phyloP scores from a whole-genome alignment of 92 coral and sea anemone genomes.

The Porites lobata region DNA sequence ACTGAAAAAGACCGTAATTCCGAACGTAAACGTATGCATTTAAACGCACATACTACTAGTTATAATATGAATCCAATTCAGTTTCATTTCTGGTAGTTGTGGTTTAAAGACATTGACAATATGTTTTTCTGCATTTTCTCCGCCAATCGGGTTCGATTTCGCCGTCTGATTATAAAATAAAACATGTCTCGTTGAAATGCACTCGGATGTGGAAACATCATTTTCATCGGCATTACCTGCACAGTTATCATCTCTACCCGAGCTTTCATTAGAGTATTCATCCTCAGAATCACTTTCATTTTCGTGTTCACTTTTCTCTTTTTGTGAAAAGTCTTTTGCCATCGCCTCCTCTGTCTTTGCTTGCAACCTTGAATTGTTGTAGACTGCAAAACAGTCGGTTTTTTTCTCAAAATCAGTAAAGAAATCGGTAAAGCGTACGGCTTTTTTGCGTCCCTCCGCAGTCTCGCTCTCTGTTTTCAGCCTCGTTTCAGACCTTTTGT shows the following conservation, averaged over 20 bases:
- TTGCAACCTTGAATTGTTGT: conserved; percentile 28
- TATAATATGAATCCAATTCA: not conserved
- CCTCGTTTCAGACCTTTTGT: too few relatives aligned
- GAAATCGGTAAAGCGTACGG: too few relatives aligned
- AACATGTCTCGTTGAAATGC: not conserved
- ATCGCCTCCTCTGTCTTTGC: conserved; percentile 25
- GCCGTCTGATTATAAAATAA: not conserved
- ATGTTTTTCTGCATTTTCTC: conserved; percentile 16
- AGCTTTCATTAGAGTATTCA: not conserved
- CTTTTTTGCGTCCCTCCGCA: too few relatives aligned
- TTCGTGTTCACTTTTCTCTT: not conserved
- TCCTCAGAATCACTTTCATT: not conserved
- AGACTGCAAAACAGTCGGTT: too few relatives aligned
- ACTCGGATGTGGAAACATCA: not conserved
- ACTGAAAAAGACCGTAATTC: too few relatives aligned
- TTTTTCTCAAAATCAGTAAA: too few relatives aligned
- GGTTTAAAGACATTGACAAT: not conserved
- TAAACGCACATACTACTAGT: too few relatives aligned
- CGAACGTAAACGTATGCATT: too few relatives aligned
- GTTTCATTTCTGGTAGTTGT: not conserved
- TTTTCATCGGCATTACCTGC: not conserved
- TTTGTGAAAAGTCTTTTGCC: not conserved
- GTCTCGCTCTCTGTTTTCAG: too few relatives aligned
- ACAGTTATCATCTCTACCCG: not conserved
- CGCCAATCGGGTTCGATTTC: conserved; percentile 14